Percentiles rank a stretch among this genome's conserved stretches.
phyloP scores from a whole-genome alignment of 92 coral and sea anemone genomes.

The Phenganax subtilis region DNA sequence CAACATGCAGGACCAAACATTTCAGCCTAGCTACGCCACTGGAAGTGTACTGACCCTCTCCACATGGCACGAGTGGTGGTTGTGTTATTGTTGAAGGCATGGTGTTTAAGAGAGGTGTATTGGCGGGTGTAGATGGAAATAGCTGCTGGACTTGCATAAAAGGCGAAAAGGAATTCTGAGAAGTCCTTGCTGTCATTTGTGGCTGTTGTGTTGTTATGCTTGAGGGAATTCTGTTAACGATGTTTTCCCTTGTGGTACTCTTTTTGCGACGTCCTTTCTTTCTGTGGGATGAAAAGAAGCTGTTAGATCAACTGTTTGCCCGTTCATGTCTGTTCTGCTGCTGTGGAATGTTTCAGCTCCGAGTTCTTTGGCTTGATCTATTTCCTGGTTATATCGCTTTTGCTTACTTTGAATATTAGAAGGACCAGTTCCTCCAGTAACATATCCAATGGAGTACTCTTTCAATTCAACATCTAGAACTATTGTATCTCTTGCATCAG shows the following conservation, averaged over 20 bases:
- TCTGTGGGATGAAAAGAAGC: constrained; percentile 42
- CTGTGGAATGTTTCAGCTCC: constrained; percentile 40
- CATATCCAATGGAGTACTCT: constrained; percentile 21
- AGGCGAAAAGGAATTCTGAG: too few species aligned
- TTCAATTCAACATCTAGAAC: constrained; percentile 38
- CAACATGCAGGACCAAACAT: too few species aligned
- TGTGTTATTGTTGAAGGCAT: neutral
- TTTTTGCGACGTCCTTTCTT: neutral
- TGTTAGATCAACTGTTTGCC: neutral
- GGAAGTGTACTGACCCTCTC: too few species aligned
- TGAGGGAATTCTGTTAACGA: too few species aligned
- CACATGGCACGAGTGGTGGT: neutral
- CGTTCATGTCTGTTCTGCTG: neutral
- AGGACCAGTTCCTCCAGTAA: constrained; percentile 40
- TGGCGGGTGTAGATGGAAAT: too few species aligned
- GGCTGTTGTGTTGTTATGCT: too few species aligned
- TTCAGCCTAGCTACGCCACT: too few species aligned
- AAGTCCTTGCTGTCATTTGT: too few species aligned
- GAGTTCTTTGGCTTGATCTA: constrained; percentile 28
- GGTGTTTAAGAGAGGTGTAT: neutral
- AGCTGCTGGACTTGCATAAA: too few species aligned
- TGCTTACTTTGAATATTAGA: constrained; percentile 6
- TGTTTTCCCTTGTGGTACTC: neutral
- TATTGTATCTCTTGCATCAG: constrained; percentile 36
- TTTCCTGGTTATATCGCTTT: neutral